These are phyloP conservation scores for Rhincodon typus DNA, from an alignment of 2,797 vertebrate species.

Conservation along the genomic window DNA sequence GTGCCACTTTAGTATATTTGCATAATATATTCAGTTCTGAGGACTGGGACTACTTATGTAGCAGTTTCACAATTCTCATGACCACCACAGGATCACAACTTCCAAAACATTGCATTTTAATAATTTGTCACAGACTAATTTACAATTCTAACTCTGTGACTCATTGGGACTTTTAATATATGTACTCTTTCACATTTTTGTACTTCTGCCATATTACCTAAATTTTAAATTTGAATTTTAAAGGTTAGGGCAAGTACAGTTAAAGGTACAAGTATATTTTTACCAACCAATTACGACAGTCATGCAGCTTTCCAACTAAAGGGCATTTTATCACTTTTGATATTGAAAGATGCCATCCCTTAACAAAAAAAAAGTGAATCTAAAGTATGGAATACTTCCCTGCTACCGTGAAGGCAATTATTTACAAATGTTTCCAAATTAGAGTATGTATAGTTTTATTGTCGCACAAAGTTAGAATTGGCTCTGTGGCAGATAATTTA, in stretches of 20 bases:
- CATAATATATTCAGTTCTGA: constrained; percentile 15
- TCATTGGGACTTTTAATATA: constrained; percentile 28
- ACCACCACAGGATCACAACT: constrained; percentile 17
- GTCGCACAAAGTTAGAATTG: not conserved
- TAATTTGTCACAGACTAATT: constrained; percentile 24
- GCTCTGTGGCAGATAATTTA: not conserved
- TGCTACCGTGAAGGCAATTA: not conserved
- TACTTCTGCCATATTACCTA: not conserved
- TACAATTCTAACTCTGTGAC: constrained; percentile 30
- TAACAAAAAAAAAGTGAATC: not conserved
- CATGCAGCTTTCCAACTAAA: not conserved
- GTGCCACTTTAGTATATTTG: not conserved
- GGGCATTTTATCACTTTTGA: not conserved
- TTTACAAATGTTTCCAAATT: not conserved
- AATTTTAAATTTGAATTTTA: not conserved
- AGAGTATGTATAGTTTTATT: not conserved
- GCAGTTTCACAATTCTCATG: not conserved
- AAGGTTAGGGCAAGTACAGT: not conserved
- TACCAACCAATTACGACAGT: not conserved
- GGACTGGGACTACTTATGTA: constrained; percentile 8
- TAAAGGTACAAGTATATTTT: not conserved
- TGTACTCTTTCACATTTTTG: constrained; percentile 1
- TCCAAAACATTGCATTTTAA: constrained; percentile 23
- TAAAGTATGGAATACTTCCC: not conserved
- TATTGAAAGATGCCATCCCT: not conserved